A percentile compares a stretch with the other conserved stretches of the same genome.
Conservation (phyloP, 2,113 vertebrate genomes). For the Trogon surrucura region DNA sequence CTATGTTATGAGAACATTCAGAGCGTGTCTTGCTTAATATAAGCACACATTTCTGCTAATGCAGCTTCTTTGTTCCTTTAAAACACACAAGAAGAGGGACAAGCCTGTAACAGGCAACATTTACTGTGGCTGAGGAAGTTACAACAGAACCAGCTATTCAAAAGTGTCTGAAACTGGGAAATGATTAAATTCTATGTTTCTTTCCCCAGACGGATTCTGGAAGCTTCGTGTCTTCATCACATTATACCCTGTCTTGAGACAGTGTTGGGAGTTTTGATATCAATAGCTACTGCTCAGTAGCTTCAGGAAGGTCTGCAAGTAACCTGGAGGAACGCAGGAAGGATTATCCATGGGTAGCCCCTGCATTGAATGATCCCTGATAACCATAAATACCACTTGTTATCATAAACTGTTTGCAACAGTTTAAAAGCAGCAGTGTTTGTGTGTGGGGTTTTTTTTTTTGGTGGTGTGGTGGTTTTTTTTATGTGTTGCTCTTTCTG, state of each 20-base stretch:
- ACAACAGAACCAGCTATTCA: background rate
- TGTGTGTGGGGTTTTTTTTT: too few species aligned
- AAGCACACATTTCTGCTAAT: background rate
- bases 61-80: background rate
- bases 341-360: background rate
- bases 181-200: background rate
- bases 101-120: rapidly evolving
- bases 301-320: background rate
- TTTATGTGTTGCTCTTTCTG: background rate
- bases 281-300: background rate
- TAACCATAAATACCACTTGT: background rate
- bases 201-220: background rate
- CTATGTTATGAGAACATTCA: background rate
- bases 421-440: background rate
- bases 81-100: background rate
- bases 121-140: background rate
- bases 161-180: background rate
- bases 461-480: too few species aligned
- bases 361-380: background rate
- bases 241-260: rapidly evolving
- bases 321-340: background rate
- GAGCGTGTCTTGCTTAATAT: background rate
- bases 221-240: background rate
- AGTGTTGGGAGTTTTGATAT: background rate
- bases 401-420: background rate